Base-by-base conservation (phyloP, 2,888 invertebrate species). In the Caenorhabditis sp. region DNA sequence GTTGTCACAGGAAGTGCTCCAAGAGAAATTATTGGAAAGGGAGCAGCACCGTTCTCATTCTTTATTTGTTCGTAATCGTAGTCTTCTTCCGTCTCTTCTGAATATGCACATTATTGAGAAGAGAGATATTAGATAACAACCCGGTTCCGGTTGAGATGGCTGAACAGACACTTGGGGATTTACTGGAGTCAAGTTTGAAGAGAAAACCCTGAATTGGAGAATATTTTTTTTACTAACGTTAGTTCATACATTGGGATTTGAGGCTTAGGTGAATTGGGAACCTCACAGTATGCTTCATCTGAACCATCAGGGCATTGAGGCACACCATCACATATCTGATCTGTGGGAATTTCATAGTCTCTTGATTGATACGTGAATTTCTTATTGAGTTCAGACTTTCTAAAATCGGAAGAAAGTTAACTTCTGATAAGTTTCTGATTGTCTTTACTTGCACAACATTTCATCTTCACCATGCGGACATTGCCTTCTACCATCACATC, bases 401-500 rank as follows among this genome's bases (percentile, higher is more conserved):
- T 85, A 37, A 82, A 76, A 60, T 3, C 28, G 13, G n/a, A 40
- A 37, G 51, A 20, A 4, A 6, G 32, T 32, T 6, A 40, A 15
- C 40, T 26, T n/a, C n/a, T n/a, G n/a, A n/a, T 20, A 53, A 24
- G 26, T 2, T 58, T 32, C 28, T 28, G 20, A 9, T 6, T 4
- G 9, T 32, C 32, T 69, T 67, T 60, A 86, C 87, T 87, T 88
- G 87, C 90, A 90, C 18, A 90, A 74, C 78, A 87, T 76, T 83
- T 91, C 91, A 68, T 91, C 91, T 71, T 91, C 91, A 13, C 91
- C 91, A 53, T 90, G 87, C 3, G 88, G 88, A 58, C 91, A 91
- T 26, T 92, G 88, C 65, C 87, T 69, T 35, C 81, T 69, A 2
- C 92, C 92, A 71, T 91, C 90, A 65, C 91, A 91, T 53, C 91